Conservation (phyloP, 2,797 vertebrate species). For the Odontamblyopus rebecca region DNA sequence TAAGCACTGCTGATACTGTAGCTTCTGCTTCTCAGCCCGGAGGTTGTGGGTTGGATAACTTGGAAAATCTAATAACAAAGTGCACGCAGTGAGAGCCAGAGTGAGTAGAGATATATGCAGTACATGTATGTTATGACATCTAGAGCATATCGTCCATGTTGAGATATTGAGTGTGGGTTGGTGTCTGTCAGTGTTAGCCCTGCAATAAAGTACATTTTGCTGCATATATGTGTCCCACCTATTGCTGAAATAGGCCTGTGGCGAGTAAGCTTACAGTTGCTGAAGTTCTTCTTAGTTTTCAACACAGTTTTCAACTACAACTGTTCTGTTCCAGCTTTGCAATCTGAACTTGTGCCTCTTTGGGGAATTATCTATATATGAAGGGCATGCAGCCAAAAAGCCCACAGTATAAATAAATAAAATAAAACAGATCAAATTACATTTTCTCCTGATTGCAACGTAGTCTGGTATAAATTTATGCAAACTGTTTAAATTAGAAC, state of each 20-base stretch:
- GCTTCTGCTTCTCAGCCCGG: no score
- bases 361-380: constrained; percentile 36
- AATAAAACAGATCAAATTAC: constrained; percentile 57
- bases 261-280: not conserved
- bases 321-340: not conserved
- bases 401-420: constrained; percentile 37
- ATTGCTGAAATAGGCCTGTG: not conserved
- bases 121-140: not conserved
- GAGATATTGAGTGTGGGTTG: not conserved
- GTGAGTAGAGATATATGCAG: no score
- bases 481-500: constrained; percentile 47
- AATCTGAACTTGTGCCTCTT: constrained; percentile 7
- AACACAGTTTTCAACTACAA: not conserved
- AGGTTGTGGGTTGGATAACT: no score
- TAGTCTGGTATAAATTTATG: constrained; percentile 23
- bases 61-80: no score
- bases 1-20: no score
- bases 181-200: not conserved
- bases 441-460: constrained; percentile 44
- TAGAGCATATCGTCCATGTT: not conserved
- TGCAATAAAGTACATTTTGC: no score
- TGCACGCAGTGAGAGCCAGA: no score
- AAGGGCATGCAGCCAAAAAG: constrained; percentile 40
- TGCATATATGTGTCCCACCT: no score
- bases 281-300: not conserved